Conservation (phyloP, 1,140 invertebrate genomes). For the Drosophila oshimai region DNA sequence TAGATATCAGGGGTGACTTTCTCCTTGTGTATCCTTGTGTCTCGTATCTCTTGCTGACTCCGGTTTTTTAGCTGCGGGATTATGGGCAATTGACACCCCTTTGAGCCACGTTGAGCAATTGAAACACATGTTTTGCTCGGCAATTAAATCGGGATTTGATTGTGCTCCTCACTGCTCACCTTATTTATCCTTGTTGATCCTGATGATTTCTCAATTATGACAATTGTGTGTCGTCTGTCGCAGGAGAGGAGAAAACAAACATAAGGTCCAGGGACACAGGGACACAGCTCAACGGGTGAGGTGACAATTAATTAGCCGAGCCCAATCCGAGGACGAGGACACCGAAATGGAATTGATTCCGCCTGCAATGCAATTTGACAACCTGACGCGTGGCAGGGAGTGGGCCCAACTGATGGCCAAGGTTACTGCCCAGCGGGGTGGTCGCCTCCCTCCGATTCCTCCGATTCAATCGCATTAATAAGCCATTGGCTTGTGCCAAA, state of each 20-base stretch:
- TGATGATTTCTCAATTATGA: constrained; percentile 80
- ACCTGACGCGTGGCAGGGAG: constrained; percentile 47
- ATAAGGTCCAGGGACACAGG: constrained; percentile 36
- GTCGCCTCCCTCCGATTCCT: not conserved
- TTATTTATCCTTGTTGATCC: constrained; percentile 40
- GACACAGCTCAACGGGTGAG: constrained; percentile 8
- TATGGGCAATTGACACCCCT: constrained; percentile 65
- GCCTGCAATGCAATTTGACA: constrained; percentile 36
- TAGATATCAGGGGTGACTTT: constrained; percentile 31
- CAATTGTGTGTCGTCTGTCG: constrained; percentile 36
- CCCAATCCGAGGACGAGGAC: constrained; percentile 21
- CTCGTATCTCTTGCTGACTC: not conserved
- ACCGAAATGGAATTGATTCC: constrained; percentile 9
- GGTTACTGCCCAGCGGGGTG: constrained; percentile 7
- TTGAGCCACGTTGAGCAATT: constrained; percentile 41
- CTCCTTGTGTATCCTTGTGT: not conserved
- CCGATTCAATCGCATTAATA: constrained; percentile 57
- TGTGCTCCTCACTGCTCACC: not conserved
- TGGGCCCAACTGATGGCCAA: constrained; percentile 1
- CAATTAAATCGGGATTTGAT: constrained; percentile 73
- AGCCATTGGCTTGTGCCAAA: constrained; percentile 59
- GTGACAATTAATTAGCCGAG: constrained; percentile 70
- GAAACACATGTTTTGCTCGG: constrained; percentile 72
- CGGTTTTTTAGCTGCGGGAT: constrained; percentile 28
- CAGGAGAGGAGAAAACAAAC: constrained; percentile 27